These are phyloP conservation scores for Periophthalmus modestus DNA, from an alignment of 2,113 vertebrate species.

Conservation along the genomic window DNA sequence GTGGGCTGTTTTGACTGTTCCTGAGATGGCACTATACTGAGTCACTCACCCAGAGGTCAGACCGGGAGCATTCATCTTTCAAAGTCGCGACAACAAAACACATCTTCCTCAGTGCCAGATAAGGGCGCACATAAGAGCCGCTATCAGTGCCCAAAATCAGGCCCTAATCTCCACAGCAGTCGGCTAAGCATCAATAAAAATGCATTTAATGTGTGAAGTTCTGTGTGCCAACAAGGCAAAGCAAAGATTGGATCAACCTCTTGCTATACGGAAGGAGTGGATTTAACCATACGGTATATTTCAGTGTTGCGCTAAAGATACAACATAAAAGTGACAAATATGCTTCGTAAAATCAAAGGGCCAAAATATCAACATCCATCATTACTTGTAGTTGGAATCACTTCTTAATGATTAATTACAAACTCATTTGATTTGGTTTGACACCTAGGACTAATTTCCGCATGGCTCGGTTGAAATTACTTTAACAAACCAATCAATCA, in stretches of 20 bases:
- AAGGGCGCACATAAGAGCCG: background rate
- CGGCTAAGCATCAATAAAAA: conserved; percentile 22
- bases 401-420: background rate
- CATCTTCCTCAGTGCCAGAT: background rate
- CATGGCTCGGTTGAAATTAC: background rate
- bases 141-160: conserved; percentile 9
- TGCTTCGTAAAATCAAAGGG: background rate
- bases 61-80: conserved; percentile 7
- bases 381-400: background rate
- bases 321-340: background rate
- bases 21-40: background rate
- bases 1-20: background rate
- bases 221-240: conserved; percentile 3
- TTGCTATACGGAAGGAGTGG: background rate
- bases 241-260: conserved; percentile 14
- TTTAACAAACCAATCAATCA: background rate
- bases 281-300: background rate
- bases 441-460: background rate
- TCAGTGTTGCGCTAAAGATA: background rate
- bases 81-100: conserved; percentile 6
- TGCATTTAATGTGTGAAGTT: conserved; percentile 1
- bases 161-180: background rate
- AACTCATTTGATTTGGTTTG: background rate
- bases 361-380: background rate
- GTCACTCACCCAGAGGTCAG: conserved; percentile 9